A percentile compares a stretch with the other conserved stretches of the same genome.
phyloP scores from a whole-genome alignment of 2,113 vertebrate genomes.

The Mesoclemmys tuberculata region DNA sequence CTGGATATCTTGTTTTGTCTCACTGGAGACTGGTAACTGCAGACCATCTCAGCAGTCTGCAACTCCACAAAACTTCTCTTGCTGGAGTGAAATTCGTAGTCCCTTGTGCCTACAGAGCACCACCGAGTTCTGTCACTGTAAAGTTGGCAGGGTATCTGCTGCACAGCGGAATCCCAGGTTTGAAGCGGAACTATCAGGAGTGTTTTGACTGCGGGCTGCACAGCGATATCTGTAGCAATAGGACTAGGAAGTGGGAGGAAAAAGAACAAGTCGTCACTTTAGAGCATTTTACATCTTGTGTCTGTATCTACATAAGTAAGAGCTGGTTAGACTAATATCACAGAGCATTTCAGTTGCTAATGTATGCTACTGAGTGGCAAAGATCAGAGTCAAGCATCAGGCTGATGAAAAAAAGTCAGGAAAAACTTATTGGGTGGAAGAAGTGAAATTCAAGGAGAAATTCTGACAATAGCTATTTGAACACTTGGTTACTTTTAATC shows the following conservation, averaged over 20 bases:
- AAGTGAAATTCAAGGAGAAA: neutral
- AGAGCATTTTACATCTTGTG: neutral
- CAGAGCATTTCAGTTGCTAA: neutral
- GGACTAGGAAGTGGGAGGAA: conserved; percentile 78
- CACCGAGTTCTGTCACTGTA: rapidly evolving
- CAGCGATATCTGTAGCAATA: conserved; percentile 98
- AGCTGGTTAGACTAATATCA: conserved; percentile 57
- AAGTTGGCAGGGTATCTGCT: conserved; percentile 47
- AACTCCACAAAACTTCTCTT: rapidly evolving
- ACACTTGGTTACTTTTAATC: neutral
- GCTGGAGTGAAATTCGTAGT: rapidly evolving
- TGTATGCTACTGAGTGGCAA: neutral
- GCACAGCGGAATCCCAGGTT: conserved; percentile 97
- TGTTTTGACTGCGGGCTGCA: conserved; percentile 96
- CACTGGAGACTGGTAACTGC: neutral
- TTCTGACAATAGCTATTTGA: neutral
- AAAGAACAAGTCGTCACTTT: neutral
- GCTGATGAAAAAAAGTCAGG: rapidly evolving
- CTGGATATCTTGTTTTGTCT: rapidly evolving
- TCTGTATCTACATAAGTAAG: conserved; percentile 26
- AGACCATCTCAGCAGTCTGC: neutral
- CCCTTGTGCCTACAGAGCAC: rapidly evolving
- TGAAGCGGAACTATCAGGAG: conserved; percentile 93
- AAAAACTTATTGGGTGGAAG: neutral
- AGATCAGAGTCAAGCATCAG: neutral